phyloP scores from a whole-genome alignment of 2,113 vertebrate genomes.

The Syngnathus floridae region DNA sequence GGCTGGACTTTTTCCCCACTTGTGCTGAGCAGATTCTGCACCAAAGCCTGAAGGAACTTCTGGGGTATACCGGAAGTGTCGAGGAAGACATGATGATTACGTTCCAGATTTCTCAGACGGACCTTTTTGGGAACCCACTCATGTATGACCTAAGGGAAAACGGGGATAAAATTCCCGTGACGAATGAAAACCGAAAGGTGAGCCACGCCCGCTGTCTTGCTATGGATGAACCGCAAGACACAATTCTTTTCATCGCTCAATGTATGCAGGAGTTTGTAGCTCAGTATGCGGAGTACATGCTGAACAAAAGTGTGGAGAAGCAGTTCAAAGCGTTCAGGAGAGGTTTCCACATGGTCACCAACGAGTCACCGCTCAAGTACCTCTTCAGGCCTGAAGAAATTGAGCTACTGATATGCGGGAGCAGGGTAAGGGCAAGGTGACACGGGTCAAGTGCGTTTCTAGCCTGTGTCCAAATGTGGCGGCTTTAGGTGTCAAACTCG shows the following conservation, averaged over 20 bases:
- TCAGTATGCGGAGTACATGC: constrained; percentile 94
- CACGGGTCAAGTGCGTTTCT: too few relatives aligned
- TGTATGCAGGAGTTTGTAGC: constrained; percentile 89
- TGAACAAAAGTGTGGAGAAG: constrained; percentile 98
- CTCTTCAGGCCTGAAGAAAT: constrained; percentile 97
- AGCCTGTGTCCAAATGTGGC: too few relatives aligned
- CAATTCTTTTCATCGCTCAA: neutral
- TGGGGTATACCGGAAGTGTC: constrained; percentile 91
- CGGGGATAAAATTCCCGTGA: constrained; percentile 95
- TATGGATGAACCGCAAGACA: neutral
- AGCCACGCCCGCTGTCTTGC: constrained; percentile 7
- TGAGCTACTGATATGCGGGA: constrained; percentile 96
- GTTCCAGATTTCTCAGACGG: constrained; percentile 96
- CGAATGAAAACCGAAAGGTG: constrained; percentile 96
- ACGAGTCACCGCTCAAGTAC: constrained; percentile 96
- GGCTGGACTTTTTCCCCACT: neutral
- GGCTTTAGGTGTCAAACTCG: too few relatives aligned
- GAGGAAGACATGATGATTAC: constrained; percentile 99
- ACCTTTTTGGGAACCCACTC: constrained; percentile 93
- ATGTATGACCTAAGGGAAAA: constrained; percentile 95
- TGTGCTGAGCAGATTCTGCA: constrained; percentile 77
- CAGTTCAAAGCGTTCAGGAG: constrained; percentile 98
- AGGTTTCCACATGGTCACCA: constrained; percentile 99
- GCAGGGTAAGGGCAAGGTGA: constrained; percentile 71
- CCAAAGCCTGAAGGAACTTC: constrained; percentile 91